Conservation (phyloP, 30 jellyfish, hydroid and myxozoan genomes). For the Hydractinia echinata region DNA sequence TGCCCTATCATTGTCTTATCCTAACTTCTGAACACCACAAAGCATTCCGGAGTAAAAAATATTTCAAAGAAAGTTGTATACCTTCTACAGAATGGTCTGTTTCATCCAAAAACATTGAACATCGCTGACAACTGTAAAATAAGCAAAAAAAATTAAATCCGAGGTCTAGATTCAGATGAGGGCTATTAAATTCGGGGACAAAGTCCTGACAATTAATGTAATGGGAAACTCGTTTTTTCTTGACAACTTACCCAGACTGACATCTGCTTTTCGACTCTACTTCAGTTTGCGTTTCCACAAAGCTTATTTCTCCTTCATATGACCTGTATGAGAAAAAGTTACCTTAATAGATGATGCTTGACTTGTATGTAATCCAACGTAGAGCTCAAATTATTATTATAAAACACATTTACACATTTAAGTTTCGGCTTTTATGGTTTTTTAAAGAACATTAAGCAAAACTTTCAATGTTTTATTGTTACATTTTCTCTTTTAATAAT, state of each 20-base stretch:
- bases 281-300: not conserved
- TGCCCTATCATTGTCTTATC: too few species aligned
- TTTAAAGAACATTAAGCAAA: too few species aligned
- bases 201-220: not conserved
- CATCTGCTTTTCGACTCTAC: not conserved
- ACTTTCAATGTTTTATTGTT: too few species aligned
- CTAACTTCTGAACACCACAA: not conserved
- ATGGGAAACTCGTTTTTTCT: not conserved
- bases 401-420: too few species aligned
- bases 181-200: not conserved
- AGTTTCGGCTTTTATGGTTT: too few species aligned
- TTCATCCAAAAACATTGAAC: slow-evolving; percentile 29
- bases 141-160: not conserved
- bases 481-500: too few species aligned
- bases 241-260: slow-evolving; percentile 18
- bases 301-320: slow-evolving; percentile 29
- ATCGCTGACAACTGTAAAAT: slow-evolving; percentile 42
- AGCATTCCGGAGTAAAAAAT: not conserved
- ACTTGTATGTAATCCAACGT: too few species aligned
- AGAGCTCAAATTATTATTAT: too few species aligned
- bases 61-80: too few species aligned
- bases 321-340: not conserved
- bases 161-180: not conserved
- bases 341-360: too few species aligned
- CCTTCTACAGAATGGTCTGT: not conserved